Conservation (phyloP, 2,888 invertebrate species). For the Drosophila sordidula region DNA sequence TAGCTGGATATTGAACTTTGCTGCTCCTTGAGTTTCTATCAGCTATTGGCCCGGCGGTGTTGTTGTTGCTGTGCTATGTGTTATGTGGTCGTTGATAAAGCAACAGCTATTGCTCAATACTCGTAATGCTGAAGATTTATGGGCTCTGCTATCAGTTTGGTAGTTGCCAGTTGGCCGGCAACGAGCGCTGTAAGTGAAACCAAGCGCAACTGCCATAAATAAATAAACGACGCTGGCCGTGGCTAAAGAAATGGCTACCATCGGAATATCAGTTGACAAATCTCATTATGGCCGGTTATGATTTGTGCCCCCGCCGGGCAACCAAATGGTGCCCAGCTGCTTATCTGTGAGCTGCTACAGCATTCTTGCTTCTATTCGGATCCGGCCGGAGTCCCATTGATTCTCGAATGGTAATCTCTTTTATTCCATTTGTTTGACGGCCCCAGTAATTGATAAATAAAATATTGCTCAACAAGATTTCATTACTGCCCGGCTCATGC, state of each 20-base stretch:
- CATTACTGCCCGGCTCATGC: slow-evolving; percentile 15
- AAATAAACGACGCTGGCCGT: slow-evolving; percentile 48
- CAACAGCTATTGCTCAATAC: slow-evolving; percentile 62
- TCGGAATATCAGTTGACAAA: slow-evolving; percentile 64
- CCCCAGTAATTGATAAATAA: slow-evolving; percentile 68
- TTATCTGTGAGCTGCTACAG: slow-evolving; percentile 33
- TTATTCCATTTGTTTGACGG: slow-evolving; percentile 4
- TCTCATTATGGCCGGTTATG: slow-evolving; percentile 64
- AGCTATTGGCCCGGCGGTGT: slow-evolving; percentile 16
- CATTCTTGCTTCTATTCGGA: slow-evolving; percentile 4
- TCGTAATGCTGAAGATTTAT: slow-evolving; percentile 67
- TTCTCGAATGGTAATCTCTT: slow-evolving; percentile 19
- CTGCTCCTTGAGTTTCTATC: slow-evolving; percentile 2
- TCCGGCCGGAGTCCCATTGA: slow-evolving; percentile 25
- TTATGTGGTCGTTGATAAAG: slow-evolving; percentile 63
- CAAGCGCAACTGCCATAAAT: slow-evolving; percentile 59
- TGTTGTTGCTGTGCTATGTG: slow-evolving; percentile 6
- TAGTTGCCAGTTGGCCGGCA: slow-evolving; percentile 33
- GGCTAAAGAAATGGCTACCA: slow-evolving; percentile 13
- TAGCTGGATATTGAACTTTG: slow-evolving; percentile 6
- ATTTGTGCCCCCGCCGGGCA: slow-evolving; percentile 46
- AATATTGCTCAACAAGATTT: slow-evolving; percentile 52
- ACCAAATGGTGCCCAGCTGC: slow-evolving; percentile 7
- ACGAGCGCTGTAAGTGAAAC: slow-evolving; percentile 40
- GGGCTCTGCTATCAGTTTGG: slow-evolving; percentile 54